Evolutionary conservation across 2,888 invertebrate species (phyloP).

Genomic region (Tetrapedia diversipes): DNA sequence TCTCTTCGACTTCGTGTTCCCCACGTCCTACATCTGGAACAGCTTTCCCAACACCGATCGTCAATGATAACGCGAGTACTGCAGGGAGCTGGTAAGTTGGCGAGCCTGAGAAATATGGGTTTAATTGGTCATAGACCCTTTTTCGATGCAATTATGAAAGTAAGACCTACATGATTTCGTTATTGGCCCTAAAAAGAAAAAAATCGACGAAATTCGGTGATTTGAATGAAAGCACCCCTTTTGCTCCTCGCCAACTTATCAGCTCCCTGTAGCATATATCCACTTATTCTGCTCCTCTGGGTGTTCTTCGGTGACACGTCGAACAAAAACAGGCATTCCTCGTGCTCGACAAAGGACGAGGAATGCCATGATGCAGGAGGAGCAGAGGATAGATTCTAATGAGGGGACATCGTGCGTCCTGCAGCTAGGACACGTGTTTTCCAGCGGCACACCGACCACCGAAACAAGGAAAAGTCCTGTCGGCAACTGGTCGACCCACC

Average conservation of each 20-base stretch:
- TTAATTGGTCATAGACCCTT: no score
- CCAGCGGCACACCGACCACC: constrained; percentile 45
- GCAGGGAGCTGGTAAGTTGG: no score
- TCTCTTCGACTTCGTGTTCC: constrained; percentile 16
- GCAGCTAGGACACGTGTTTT: constrained; percentile 66
- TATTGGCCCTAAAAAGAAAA: no score
- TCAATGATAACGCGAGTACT: constrained; percentile 55
- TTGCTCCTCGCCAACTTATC: no score
- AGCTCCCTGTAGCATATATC: no score
- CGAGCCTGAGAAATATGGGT: no score
- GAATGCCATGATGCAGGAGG: constrained; percentile 47
- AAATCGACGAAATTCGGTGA: no score
- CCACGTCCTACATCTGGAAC: constrained; percentile 49
- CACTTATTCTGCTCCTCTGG: constrained; percentile 19
- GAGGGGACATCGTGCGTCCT: no score
- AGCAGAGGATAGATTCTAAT: no score
- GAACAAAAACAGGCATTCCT: constrained; percentile 33
- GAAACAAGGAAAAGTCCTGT: constrained; percentile 71
- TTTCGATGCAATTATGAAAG: no score
- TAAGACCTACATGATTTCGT: no score
- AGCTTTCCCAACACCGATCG: constrained; percentile 67
- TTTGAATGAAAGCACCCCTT: no score
- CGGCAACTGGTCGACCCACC: constrained; percentile 27
- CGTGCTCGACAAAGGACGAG: constrained; percentile 55
- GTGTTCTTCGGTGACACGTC: constrained; percentile 23